These are phyloP conservation scores for Clavelina lepadiformis DNA, from an alignment of 23 tunicate species.

Conservation along the genomic window DNA sequence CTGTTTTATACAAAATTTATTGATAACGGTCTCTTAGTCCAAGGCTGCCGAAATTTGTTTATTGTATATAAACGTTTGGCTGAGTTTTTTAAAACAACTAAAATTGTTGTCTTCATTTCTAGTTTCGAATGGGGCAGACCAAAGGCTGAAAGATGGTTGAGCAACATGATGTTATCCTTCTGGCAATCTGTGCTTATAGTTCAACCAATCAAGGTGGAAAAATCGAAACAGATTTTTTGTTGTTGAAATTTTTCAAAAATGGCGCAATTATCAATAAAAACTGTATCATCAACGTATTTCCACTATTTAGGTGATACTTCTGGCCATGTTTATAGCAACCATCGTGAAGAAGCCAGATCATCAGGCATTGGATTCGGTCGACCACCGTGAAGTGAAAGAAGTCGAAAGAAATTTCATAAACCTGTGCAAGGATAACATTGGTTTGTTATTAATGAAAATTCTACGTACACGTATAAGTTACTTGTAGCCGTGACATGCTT, in stretches of 20 bases:
- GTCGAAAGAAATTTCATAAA: conserved; percentile 79
- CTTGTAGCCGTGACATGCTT: too few relatives aligned
- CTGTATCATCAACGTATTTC: too few relatives aligned
- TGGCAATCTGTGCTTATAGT: conserved; percentile 88
- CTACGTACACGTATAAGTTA: too few relatives aligned
- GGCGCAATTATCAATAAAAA: too few relatives aligned
- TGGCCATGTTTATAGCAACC: conserved; percentile 84
- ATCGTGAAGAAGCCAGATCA: conserved; percentile 81
- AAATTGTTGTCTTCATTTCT: not conserved
- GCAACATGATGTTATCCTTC: conserved; percentile 91
- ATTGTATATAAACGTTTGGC: not conserved
- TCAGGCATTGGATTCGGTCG: conserved; percentile 64
- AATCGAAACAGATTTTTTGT: too few relatives aligned
- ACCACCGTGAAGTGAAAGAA: conserved; percentile 70
- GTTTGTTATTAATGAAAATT: conserved; percentile 22
- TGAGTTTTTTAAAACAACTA: not conserved
- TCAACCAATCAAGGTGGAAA: conserved; percentile 94
- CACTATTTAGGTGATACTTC: conserved; percentile 61
- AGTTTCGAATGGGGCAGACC: conserved; percentile 96
- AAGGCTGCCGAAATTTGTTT: not conserved
- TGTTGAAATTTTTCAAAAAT: too few relatives aligned
- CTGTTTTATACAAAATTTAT: not conserved
- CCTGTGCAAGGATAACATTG: conserved; percentile 70
- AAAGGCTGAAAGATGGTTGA: conserved; percentile 87
- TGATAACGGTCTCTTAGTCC: not conserved